Evolutionary conservation across 2,888 invertebrate species (phyloP), one percentile per base, ranked within the genome.

Genomic region (Pollenia griseotomentosa): DNA sequence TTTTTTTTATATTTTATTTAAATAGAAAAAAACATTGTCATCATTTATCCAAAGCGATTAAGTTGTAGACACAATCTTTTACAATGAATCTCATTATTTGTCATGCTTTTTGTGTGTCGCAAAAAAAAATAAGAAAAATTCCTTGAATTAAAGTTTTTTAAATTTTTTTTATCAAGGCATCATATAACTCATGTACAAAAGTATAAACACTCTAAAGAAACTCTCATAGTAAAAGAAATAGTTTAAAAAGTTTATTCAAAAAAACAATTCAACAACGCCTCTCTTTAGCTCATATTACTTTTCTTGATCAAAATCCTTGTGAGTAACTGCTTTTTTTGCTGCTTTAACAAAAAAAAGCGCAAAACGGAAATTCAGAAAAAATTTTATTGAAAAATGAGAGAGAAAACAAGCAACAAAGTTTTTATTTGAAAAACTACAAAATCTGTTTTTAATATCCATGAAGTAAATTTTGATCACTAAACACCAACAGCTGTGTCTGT

Each of bases 61-160:
- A 92, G 92, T 92, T 92, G 92, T 92, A 92, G 92, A 92, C 92
- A 92, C 91, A 92, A 92, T 92, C 93, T 92, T 92, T 92, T 92
- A 92, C 92, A 92, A 92, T 91, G 92, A 91, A 93, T 92, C 92
- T 92, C 90, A 92, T 92, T 92, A 93, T 92, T 93, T 93, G 92
- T 92, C 93, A 92, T 92, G 87, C 81, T 81, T 78, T 90, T 90
- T 89, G 53, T 89, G 89, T 90, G 51, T 74, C 42, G 11, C n/a
- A n/a, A 73, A 46, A 66, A 19, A 65, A 57, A 44, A 51, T 66
- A 82, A 74, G 55, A 74, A 66, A 57, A 19, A 55, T 63, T 48
- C 66, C 33, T 66, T 33, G 88, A 90, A 90, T 83, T 88, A 87
- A 66, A 53, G n/a, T 66, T 46, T 44, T 59, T 14, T 53, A 19